Evolutionary conservation across 2,888 invertebrate genomes (phyloP).

Genomic region (Cephus runcator): DNA sequence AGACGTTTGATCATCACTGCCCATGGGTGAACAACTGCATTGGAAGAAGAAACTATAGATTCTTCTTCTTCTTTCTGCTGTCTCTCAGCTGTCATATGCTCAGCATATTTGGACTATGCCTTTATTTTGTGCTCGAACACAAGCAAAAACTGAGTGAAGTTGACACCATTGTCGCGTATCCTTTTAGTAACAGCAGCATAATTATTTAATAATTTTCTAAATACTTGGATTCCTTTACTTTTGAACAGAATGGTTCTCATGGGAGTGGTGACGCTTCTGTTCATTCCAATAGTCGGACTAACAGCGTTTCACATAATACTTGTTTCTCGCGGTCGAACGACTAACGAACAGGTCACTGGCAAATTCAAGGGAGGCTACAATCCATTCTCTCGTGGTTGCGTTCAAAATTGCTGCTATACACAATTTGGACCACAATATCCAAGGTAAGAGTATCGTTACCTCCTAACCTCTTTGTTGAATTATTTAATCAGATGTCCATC

Average conservation of each 20-base stretch:
- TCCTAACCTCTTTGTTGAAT: constrained; percentile 3
- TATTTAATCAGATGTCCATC: constrained; percentile 12
- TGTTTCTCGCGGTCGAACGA: constrained; percentile 95
- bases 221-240: background rate
- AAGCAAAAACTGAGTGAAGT: constrained; percentile 83
- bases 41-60: constrained; percentile 96
- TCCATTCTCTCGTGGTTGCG: constrained; percentile 96
- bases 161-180: constrained; percentile 88
- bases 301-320: constrained; percentile 98
- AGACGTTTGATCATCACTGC: constrained; percentile 99
- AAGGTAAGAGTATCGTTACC: constrained; percentile 73
- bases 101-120: constrained; percentile 93
- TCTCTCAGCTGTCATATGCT: constrained; percentile 98
- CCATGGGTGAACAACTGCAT: constrained; percentile 98
- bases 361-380: constrained; percentile 99
- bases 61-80: constrained; percentile 98
- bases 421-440: constrained; percentile 98
- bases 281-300: constrained; percentile 96
- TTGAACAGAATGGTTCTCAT: constrained; percentile 84
- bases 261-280: constrained; percentile 89
- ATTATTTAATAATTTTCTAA: constrained; percentile 11
- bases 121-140: constrained; percentile 90
- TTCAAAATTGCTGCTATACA: constrained; percentile 93
- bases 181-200: constrained; percentile 67
- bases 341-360: constrained; percentile 99